Conservation (phyloP, 2,888 invertebrate genomes). For the Meloe dianella region DNA sequence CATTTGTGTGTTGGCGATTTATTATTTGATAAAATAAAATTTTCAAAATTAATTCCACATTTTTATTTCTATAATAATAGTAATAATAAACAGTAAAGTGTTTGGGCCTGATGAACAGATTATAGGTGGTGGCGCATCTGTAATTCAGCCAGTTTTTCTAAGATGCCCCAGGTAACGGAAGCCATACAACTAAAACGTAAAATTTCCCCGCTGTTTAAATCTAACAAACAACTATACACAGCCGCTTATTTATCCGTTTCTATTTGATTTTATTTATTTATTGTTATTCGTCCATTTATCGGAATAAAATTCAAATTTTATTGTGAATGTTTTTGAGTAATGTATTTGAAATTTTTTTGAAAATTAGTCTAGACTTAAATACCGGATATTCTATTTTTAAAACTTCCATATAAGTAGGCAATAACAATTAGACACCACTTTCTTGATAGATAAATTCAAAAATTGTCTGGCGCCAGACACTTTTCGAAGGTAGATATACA, state of each 20-base stretch:
- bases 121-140: constrained; percentile 27
- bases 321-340: neutral
- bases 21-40: neutral
- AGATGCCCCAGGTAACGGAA: constrained; percentile 38
- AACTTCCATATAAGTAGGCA: constrained; percentile 10
- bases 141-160: constrained; percentile 39
- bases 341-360: constrained; percentile 6
- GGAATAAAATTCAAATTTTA: constrained; percentile 10
- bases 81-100: constrained; percentile 18
- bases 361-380: constrained; percentile 13
- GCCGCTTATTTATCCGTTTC: constrained; percentile 10
- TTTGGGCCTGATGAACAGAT: constrained; percentile 25
- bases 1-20: constrained; percentile 12
- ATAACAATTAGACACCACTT: constrained; percentile 7
- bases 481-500: constrained; percentile 1
- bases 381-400: constrained; percentile 16
- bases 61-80: neutral
- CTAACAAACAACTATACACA: constrained; percentile 27
- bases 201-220: constrained; percentile 38
- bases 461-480: constrained; percentile 27
- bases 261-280: constrained; percentile 12
- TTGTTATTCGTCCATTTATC: neutral
- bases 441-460: constrained; percentile 15
- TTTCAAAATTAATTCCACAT: neutral
- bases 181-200: constrained; percentile 37